Evolutionary conservation across 1,140 invertebrate species (phyloP).

Genomic region (Bursaphelenchus mucronatus): DNA sequence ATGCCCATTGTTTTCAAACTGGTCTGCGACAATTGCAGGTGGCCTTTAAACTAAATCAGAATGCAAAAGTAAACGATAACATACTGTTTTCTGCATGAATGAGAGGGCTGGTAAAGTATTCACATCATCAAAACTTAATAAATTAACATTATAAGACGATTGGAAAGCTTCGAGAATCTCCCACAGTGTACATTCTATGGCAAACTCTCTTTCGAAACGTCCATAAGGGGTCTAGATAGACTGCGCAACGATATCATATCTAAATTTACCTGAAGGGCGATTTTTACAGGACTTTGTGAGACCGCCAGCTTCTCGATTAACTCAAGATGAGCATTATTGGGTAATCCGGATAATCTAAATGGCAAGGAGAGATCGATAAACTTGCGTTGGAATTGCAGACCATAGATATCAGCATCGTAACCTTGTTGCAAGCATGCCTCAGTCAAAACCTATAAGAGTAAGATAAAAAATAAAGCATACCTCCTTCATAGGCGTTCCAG

Average conservation of each 20-base stretch:
- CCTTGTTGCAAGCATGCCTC: slow-evolving; percentile 24
- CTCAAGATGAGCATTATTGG: slow-evolving; percentile 20
- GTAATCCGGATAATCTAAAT: slow-evolving; percentile 14
- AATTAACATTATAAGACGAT: slow-evolving; percentile 2
- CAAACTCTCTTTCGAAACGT: slow-evolving; percentile 2
- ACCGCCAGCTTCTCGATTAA: not conserved
- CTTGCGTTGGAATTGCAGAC: slow-evolving; percentile 12
- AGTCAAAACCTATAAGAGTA: slow-evolving; percentile 10
- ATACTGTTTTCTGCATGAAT: slow-evolving; percentile 15
- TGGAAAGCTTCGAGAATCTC: slow-evolving; percentile 13
- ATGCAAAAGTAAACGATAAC: not conserved
- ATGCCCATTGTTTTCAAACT: slow-evolving; percentile 23
- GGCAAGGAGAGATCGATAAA: slow-evolving; percentile 12
- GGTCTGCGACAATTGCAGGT: not conserved
- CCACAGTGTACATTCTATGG: not conserved
- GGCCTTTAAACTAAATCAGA: slow-evolving; percentile 24
- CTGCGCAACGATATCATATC: not conserved
- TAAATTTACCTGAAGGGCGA: slow-evolving; percentile 7
- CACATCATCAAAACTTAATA: slow-evolving; percentile 4
- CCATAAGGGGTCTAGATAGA: not conserved
- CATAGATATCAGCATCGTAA: slow-evolving; percentile 9
- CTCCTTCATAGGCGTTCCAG: slow-evolving; percentile 7
- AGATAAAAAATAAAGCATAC: slow-evolving; percentile 9
- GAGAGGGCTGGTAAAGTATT: slow-evolving; percentile 9
- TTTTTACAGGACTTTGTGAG: slow-evolving; percentile 1